Conservation (phyloP, 2,888 invertebrate species). For the Hecatera dysodea region DNA sequence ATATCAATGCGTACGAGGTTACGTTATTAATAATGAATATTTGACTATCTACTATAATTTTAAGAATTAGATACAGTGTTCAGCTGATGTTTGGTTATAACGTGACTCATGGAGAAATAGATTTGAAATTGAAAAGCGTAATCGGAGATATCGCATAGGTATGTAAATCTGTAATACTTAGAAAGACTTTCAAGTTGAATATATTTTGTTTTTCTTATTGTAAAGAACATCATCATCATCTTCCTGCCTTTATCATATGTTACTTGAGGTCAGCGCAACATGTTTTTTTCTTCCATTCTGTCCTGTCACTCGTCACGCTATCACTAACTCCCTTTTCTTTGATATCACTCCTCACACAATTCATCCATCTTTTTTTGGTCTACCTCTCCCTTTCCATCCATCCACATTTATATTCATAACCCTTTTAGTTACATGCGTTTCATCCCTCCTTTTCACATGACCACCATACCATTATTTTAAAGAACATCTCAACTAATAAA, state of each 20-base stretch:
- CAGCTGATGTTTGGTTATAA: not conserved
- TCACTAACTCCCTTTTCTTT: too few species aligned
- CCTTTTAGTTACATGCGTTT: too few species aligned
- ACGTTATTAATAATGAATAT: constrained; percentile 10
- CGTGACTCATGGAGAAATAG: not conserved
- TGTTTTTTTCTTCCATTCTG: too few species aligned
- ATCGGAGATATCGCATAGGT: not conserved
- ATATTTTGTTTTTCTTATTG: not conserved
- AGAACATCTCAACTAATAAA: not conserved
- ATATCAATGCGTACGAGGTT: constrained; percentile 15
- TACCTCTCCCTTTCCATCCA: too few species aligned
- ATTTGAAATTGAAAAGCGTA: not conserved
- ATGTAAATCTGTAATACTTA: not conserved
- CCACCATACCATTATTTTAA: too few species aligned
- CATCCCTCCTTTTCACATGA: too few species aligned
- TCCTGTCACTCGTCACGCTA: too few species aligned
- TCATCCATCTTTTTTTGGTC: too few species aligned
- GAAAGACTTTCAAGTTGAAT: not conserved
- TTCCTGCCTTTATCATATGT: too few species aligned
- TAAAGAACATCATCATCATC: not conserved
- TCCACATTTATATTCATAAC: too few species aligned
- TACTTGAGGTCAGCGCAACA: too few species aligned
- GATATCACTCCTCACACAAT: too few species aligned
- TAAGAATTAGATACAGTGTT: not conserved
- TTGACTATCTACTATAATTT: not conserved